Conservation (phyloP, 2,888 invertebrate genomes). For the Chirona hameri region DNA sequence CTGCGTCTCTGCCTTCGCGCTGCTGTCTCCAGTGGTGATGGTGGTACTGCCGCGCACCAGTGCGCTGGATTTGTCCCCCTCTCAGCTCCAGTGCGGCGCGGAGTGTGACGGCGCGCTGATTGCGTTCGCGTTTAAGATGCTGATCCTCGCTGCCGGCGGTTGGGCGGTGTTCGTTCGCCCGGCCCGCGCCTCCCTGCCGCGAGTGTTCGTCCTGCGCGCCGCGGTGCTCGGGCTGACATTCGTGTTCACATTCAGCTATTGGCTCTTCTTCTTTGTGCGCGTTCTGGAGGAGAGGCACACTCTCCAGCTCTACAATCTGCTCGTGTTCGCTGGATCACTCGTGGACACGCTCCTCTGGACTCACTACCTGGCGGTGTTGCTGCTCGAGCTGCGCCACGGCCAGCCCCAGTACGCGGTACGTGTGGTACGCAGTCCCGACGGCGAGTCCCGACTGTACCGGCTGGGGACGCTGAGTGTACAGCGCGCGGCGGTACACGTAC, state of each 20-base stretch:
- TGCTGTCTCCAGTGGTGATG: conserved; percentile 93
- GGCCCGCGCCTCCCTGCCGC: conserved; percentile 77
- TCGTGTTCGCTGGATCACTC: conserved; percentile 86
- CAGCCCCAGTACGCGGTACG: conserved; percentile 68
- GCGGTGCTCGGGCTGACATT: conserved; percentile 82
- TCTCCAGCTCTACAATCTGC: conserved; percentile 75
- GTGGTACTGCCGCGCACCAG: conserved; percentile 85
- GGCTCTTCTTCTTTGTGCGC: conserved; percentile 96
- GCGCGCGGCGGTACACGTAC: conserved; percentile 87
- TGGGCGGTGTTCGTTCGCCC: conserved; percentile 74
- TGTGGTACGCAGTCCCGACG: conserved; percentile 92
- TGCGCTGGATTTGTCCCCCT: conserved; percentile 35
- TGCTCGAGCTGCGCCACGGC: conserved; percentile 88
- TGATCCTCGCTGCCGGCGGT: conserved; percentile 79
- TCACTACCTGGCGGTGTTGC: conserved; percentile 87
- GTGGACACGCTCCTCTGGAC: conserved; percentile 91
- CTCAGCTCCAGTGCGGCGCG: conserved; percentile 61
- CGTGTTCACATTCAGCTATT: conserved; percentile 91
- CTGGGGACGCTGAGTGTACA: conserved; percentile 79
- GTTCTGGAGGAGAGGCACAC: conserved; percentile 46
- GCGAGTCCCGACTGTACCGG: conserved; percentile 62
- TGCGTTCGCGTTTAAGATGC: conserved; percentile 83
- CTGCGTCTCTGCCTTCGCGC: no score
- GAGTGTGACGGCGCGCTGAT: conserved; percentile 92
- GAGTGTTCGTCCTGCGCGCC: conserved; percentile 85